These are phyloP conservation scores for Drosophila recens DNA, from an alignment of 2,888 invertebrate species.

Conservation along the genomic window DNA sequence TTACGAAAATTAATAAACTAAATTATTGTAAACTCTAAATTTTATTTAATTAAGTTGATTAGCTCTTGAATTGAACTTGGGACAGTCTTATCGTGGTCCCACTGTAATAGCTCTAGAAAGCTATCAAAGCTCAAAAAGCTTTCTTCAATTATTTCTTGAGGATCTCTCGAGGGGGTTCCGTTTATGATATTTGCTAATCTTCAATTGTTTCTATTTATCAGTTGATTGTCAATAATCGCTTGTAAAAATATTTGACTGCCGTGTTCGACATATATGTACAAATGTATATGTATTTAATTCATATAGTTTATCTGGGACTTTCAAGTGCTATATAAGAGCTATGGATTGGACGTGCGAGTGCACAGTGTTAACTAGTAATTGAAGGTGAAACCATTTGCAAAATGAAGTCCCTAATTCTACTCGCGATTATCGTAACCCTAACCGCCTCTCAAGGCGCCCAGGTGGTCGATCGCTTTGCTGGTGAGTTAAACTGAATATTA, in stretches of 20 bases:
- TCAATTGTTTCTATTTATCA: constrained; percentile 30
- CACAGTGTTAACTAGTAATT: constrained; percentile 33
- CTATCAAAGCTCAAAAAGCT: constrained; percentile 1
- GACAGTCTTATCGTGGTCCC: neutral
- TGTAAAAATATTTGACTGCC: constrained; percentile 29
- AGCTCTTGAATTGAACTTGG: neutral
- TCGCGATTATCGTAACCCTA: constrained; percentile 44
- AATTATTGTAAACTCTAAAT: neutral
- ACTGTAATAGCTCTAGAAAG: constrained; percentile 20
- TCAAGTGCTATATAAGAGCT: constrained; percentile 55
- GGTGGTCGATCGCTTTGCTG: constrained; percentile 40
- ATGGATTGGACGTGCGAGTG: neutral
- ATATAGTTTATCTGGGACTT: constrained; percentile 40
- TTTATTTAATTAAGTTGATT: neutral
- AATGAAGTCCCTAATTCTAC: constrained; percentile 58
- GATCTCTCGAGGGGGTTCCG: constrained; percentile 7
- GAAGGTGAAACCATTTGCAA: constrained; percentile 17
- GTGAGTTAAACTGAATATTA: constrained; percentile 33
- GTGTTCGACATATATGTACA: neutral
- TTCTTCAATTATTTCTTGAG: neutral
- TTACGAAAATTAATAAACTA: neutral
- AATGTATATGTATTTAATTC: neutral
- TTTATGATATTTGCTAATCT: constrained; percentile 35
- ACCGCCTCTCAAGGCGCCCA: constrained; percentile 48
- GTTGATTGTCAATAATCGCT: constrained; percentile 34